Base-by-base conservation (phyloP, 2,113 vertebrate genomes). In the Sylvilagus bachmani region DNA sequence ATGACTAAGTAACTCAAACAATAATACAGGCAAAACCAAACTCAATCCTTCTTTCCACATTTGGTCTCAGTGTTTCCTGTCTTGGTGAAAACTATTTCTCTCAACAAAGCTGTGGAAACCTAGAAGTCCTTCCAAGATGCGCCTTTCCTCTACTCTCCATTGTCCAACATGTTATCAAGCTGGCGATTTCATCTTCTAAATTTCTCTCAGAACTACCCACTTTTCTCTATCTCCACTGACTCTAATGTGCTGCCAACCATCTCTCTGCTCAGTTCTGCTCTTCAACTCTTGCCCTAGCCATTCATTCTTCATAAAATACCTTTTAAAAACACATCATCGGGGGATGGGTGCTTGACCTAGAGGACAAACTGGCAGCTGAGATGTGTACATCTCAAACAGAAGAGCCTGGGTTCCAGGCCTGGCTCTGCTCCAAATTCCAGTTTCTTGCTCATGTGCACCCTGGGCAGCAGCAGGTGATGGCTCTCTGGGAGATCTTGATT, bases 11-110 rank as follows among this genome's bases (percentile, higher is more conserved):
- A 93, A 16, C 58, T 91, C 82, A 90, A 73, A 36, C 62, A 92
- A 29, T 38, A 87, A 81, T 31, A 91, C 7, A 27, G 44, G 70
- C 44, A 91, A 96, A 70, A 91, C 19, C n/a, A 92, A 94, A 93
- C 25, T 79, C 44, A 83, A 49, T 78, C 17, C 51, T 93, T 66
- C 69, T 58, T 84, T 67, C 53, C 51, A 55, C n/a, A 36, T 25
- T 16, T 55, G 33, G 29, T 69, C 71, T 95, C 7, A 44, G 24
- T 12, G 49, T 22, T 4, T 21, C n/a, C 31, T n/a, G 11, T 51
- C n/a, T 70, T 33, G 66, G 24, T 33, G 25, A 90, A 89, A 8
- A 70, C 14, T 11, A 86, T 29, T 44, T 90, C 51, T 69, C 70
- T 19, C 38, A 53, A 44, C 2, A 79, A 2, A 88, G 25, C 21